These are phyloP conservation scores for Hydrocynus forskahlii DNA, from an alignment of 2,797 vertebrate genomes.

Conservation along the genomic window DNA sequence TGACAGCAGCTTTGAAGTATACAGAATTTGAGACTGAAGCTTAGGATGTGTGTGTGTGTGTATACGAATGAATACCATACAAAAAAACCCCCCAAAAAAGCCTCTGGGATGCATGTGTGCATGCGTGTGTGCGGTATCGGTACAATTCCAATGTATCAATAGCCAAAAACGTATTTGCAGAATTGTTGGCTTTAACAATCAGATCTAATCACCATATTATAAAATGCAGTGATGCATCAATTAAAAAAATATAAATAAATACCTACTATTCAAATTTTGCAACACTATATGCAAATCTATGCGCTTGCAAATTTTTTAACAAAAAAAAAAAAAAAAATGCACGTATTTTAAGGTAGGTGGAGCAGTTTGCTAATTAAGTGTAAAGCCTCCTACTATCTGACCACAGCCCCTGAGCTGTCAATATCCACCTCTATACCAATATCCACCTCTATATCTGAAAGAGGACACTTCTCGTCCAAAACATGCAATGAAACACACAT, in stretches of 20 bases:
- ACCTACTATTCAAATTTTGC: not conserved
- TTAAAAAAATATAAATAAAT: conserved; percentile 16
- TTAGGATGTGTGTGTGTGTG: not conserved
- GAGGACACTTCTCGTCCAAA: not conserved
- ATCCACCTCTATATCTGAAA: not conserved
- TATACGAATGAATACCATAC: too few species aligned
- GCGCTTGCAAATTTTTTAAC: not conserved
- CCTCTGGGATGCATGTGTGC: too few species aligned
- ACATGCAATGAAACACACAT: not conserved
- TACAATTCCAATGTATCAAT: not conserved
- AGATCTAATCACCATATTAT: not conserved
- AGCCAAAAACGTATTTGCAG: conserved; percentile 9
- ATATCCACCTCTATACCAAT: not conserved
- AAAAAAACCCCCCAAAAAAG: too few species aligned
- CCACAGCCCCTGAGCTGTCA: conserved; percentile 14
- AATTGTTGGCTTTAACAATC: conserved; percentile 24
- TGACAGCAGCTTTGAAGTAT: conserved; percentile 26
- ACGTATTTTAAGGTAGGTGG: not conserved
- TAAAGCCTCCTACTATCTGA: not conserved
- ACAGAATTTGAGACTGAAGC: conserved; percentile 14
- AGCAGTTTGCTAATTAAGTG: not conserved
- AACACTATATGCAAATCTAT: not conserved
- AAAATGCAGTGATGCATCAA: not conserved
- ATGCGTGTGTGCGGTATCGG: not conserved
- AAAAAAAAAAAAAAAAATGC: not conserved